These are phyloP conservation scores for Listrodromus nycthemerus DNA, from an alignment of 2,888 invertebrate species.

Conservation along the genomic window DNA sequence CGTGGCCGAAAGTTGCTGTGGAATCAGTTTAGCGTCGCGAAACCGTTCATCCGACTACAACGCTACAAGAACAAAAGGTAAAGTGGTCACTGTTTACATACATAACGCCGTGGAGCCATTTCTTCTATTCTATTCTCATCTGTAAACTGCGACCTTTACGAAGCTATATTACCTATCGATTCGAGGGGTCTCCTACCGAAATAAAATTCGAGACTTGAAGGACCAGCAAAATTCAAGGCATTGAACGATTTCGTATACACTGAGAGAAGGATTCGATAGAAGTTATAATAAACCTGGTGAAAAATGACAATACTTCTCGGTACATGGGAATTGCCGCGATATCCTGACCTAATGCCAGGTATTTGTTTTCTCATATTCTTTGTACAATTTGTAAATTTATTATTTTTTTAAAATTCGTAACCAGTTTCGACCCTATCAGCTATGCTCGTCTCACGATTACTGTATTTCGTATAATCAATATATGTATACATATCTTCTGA, in stretches of 20 bases:
- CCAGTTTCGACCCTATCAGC: too few relatives aligned
- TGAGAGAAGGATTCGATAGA: too few relatives aligned
- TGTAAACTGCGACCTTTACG: neutral
- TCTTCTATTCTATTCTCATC: neutral
- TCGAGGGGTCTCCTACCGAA: neutral
- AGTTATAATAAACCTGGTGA: too few relatives aligned
- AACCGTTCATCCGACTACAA: neutral
- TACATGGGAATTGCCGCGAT: too few relatives aligned
- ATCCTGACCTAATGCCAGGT: too few relatives aligned
- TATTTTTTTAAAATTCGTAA: too few relatives aligned
- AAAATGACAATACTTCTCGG: too few relatives aligned
- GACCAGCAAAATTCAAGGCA: neutral
- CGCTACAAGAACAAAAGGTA: neutral
- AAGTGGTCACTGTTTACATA: neutral
- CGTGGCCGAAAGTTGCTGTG: neutral
- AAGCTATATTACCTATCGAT: neutral
- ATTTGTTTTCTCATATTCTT: too few relatives aligned
- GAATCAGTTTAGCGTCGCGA: neutral
- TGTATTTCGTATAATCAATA: too few relatives aligned
- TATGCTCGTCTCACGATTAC: too few relatives aligned
- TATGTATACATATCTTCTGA: too few relatives aligned
- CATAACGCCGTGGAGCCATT: neutral
- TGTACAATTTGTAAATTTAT: too few relatives aligned
- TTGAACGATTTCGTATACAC: neutral
- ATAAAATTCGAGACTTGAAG: neutral